These are phyloP conservation scores for Megaleporinus macrocephalus DNA, from an alignment of 2,113 vertebrate genomes.

Conservation along the genomic window DNA sequence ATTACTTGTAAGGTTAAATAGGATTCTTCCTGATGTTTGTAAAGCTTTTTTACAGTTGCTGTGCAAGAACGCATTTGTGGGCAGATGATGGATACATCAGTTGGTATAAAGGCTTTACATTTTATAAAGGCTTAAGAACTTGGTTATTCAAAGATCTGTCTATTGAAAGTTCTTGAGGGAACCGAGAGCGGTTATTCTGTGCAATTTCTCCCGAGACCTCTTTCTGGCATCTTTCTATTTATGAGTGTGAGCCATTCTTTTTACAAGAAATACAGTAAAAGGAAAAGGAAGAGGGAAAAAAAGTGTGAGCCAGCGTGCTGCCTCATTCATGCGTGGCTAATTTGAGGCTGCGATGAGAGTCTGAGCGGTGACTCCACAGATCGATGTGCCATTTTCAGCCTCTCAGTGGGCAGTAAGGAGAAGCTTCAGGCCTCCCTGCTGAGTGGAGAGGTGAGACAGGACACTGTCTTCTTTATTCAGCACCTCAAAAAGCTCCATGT, in stretches of 20 bases:
- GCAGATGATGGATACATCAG: no score
- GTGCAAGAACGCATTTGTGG: no score
- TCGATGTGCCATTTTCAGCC: constrained; percentile 29
- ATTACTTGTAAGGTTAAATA: no score
- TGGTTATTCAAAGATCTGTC: no score
- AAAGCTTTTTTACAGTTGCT: no score
- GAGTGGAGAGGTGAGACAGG: constrained; percentile 13
- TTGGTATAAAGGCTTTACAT: no score
- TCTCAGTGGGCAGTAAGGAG: not conserved
- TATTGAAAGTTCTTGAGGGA: no score
- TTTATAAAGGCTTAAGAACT: no score
- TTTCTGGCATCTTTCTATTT: not conserved
- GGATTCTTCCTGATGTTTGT: no score
- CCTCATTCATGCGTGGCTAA: constrained; percentile 9
- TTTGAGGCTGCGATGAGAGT: constrained; percentile 2
- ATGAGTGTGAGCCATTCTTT: not conserved
- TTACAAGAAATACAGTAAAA: not conserved
- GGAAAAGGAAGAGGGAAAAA: not conserved
- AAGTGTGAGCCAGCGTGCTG: not conserved
- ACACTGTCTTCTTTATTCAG: constrained; percentile 1
- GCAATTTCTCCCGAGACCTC: not conserved
- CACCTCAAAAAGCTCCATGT: not conserved
- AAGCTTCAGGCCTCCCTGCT: not conserved
- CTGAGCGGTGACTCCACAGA: constrained; percentile 4
- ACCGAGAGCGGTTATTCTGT: not conserved